Conservation (phyloP, 2,888 invertebrate species). For the Strigamia transsilvanica region DNA sequence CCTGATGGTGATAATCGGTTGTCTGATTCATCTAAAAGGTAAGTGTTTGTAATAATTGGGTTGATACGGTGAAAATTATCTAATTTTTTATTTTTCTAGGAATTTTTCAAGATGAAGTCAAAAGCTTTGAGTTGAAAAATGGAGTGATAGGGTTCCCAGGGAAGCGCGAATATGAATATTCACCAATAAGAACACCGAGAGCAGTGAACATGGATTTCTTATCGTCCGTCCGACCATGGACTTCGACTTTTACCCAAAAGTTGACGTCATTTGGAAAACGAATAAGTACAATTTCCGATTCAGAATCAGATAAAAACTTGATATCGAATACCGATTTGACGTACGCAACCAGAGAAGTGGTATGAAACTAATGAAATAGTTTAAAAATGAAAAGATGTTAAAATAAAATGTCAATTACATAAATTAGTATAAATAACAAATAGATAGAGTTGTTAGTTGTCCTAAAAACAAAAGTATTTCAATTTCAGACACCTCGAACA, state of each 20-base stretch:
- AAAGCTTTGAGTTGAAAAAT: not conserved
- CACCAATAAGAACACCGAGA: not conserved
- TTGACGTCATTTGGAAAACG: conserved; percentile 13
- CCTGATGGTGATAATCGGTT: conserved; percentile 15
- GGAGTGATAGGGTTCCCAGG: not conserved
- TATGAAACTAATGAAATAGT: not conserved
- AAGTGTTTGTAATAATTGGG: not conserved
- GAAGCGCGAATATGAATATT: not conserved
- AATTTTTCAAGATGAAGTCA: not conserved
- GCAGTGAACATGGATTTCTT: conserved; percentile 19
- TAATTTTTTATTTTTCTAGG: not conserved
- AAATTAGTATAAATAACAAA: too few relatives aligned
- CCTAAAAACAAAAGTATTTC: too few relatives aligned
- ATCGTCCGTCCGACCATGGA: conserved; percentile 16
- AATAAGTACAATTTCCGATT: conserved; percentile 4
- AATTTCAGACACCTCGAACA: too few relatives aligned
- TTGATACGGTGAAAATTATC: not conserved
- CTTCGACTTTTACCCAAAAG: not conserved
- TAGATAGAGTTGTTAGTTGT: too few relatives aligned
- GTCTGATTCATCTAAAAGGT: not conserved
- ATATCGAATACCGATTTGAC: not conserved
- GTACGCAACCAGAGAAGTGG: not conserved
- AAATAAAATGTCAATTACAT: too few relatives aligned
- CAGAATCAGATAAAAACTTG: not conserved
- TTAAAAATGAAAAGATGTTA: too few relatives aligned